phyloP scores from a whole-genome alignment of 2,797 vertebrate genomes.

The Hozukius guyotensis region DNA sequence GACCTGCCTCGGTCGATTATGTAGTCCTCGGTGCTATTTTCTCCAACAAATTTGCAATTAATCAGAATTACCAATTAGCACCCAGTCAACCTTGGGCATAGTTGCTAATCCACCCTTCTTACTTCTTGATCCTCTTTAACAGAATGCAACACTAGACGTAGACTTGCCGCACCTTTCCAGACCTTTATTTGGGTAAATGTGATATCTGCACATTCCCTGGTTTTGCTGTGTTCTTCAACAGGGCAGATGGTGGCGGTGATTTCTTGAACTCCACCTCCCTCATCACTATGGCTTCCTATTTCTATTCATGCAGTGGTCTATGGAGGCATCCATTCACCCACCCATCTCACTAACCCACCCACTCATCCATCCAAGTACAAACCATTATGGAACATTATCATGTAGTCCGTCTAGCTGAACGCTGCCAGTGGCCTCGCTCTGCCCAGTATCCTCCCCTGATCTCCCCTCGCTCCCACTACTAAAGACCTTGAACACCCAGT shows the following conservation, averaged over 20 bases:
- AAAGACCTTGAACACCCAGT: constrained; percentile 47
- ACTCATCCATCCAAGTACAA: constrained; percentile 31
- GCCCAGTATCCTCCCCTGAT: constrained; percentile 40
- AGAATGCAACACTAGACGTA: neutral
- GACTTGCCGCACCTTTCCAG: neutral
- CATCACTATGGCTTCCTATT: neutral
- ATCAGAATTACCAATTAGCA: constrained; percentile 32
- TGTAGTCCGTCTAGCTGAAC: constrained; percentile 23
- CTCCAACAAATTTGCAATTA: constrained; percentile 24
- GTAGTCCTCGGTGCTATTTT: constrained; percentile 16
- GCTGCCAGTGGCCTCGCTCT: constrained; percentile 39
- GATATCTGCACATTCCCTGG: neutral
- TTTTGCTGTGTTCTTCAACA: neutral
- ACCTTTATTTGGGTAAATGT: neutral
- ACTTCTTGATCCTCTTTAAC: neutral
- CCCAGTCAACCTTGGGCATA: neutral
- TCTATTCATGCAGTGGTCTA: neutral
- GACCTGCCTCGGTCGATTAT: constrained; percentile 9
- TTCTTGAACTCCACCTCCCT: constrained; percentile 17
- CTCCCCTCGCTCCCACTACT: constrained; percentile 27
- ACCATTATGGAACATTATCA: constrained; percentile 50
- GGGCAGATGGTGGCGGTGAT: neutral
- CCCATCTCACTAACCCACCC: neutral
- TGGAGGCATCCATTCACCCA: constrained; percentile 8
- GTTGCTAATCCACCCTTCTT: constrained; percentile 1